phyloP scores from a whole-genome alignment of 1,140 invertebrate species.

The Drosophila sechellia region DNA sequence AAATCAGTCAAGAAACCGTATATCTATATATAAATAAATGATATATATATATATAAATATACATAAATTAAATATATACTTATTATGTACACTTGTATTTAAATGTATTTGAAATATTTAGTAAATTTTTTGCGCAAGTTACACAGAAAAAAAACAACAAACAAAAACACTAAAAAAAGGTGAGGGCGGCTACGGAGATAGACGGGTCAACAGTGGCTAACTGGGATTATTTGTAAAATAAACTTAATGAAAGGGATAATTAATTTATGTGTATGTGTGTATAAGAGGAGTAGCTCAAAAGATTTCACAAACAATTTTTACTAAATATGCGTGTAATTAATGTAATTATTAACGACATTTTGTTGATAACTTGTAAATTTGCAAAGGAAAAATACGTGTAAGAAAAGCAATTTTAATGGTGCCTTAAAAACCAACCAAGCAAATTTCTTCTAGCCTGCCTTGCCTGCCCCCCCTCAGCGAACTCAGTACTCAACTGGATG shows the following conservation, averaged over 20 bases:
- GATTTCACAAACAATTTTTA: slow-evolving; percentile 59
- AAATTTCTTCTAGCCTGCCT: slow-evolving; percentile 71
- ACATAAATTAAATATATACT: slow-evolving; percentile 80
- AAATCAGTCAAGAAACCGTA: slow-evolving; percentile 53
- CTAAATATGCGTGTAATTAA: slow-evolving; percentile 60
- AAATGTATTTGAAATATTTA: slow-evolving; percentile 84
- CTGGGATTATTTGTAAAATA: slow-evolving; percentile 72
- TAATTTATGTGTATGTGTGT: slow-evolving; percentile 74
- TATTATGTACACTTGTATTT: slow-evolving; percentile 80
- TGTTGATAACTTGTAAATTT: slow-evolving; percentile 83
- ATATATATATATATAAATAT: slow-evolving; percentile 75
- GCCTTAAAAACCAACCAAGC: slow-evolving; percentile 84
- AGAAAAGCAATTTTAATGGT: slow-evolving; percentile 85
- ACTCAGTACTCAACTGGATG: slow-evolving; percentile 41
- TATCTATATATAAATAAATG: slow-evolving; percentile 78
- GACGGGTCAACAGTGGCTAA: slow-evolving; percentile 70
- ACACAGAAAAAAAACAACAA: slow-evolving; percentile 43
- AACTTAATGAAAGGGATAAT: slow-evolving; percentile 64
- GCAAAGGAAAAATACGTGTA: slow-evolving; percentile 84
- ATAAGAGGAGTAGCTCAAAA: slow-evolving; percentile 69
- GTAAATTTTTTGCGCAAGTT: slow-evolving; percentile 84
- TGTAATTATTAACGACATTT: slow-evolving; percentile 66
- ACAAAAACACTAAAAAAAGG: slow-evolving; percentile 49
- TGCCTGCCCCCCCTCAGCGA: slow-evolving; percentile 49
- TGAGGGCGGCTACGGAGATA: slow-evolving; percentile 43